Base-by-base conservation (phyloP, 2,113 vertebrate species). In the Urocynchramus pylzowi region DNA sequence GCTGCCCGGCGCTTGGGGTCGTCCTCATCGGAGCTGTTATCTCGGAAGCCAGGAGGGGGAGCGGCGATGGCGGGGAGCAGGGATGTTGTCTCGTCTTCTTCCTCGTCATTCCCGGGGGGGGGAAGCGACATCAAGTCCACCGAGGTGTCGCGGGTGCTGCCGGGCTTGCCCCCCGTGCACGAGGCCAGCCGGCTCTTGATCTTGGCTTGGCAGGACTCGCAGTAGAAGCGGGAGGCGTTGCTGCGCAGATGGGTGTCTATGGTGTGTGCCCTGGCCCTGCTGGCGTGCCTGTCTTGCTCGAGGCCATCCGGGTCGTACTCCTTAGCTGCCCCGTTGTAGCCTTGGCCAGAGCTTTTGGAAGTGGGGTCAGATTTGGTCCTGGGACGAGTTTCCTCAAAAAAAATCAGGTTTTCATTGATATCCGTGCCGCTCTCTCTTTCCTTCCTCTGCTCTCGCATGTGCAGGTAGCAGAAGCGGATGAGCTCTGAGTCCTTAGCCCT, bases 21-120 rank as follows among this genome's bases (percentile, higher is more conserved):
- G 1, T 99, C 99, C 95, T 99, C 99, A 15, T 99, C 99, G 2
- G 99, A 99, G 92, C 99, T 99, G 97, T 99, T 99, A 97, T 99
- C 99, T 84, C 99, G 98, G 97, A 99, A 99, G 76, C 99, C 99
- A 1, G 99, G 99, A 37, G 99, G 99, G 15, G 99, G 99, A 7
- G 99, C 99, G 2, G 99, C 98, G 31, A 99, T 99, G 88, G 99
- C 98, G 3, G 99, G 98, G 90, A 98, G 98, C 89, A 99, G 98
- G 45, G 98, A 95, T 1, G 97, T 97, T 30, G 97, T 99, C 89
- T 98, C 97, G 41, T 98, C 97, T 97, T 96, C 98, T 95, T 97
- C 97, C 61, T 99, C 99, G n/a, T 99, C 99, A 4, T 98, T 99
- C 24, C 99, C 99, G 0, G 99, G 99, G 63, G 99, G 99, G 16